Evolutionary conservation across 2,888 invertebrate species (phyloP), one percentile per base, ranked within the genome.

Genomic region (Resseliella maxima): DNA sequence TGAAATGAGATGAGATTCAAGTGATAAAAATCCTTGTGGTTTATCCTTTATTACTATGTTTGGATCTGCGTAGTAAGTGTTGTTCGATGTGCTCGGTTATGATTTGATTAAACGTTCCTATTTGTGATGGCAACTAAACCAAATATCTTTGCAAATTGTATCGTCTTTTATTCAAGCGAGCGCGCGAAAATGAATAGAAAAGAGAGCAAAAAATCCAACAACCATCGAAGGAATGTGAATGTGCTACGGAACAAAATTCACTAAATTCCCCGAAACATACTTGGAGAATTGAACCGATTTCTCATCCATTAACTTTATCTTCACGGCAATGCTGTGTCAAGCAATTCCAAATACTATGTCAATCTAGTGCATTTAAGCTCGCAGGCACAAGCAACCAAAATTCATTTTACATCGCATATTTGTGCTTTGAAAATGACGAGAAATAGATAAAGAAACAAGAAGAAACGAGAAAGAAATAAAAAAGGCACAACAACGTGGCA

Each of bases 271-370:
- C 18, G 8, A 50, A 24, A 50, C 10, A 50, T 21, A 50, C 59
- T 24, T 15, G 5, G 15, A n/a, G 24, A 0, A 72, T 12, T 31
- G 72, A 72, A 72, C 72, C 35, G 72, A 72, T 72, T 72, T n/a
- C 72, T 31, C 31, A 72, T 72, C 72, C 72, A 72, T 72, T 72
- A 72, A 72, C 72, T 35, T 72, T 72, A 72, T 72, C 72, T 31
- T 15, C 31, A 72, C 2, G 31, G 72, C 72, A 72, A 72, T 72
- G 27, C 35, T 50, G 46, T 50, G n/a, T 72, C 15, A 5, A 72
- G 72, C 72, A 72, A 72, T 72, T 72, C 31, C 2, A 72, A 72
- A 15, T 6, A 15, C 12, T 50, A 8, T 50, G 46, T 18, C 15
- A 8, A 41, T 59, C 10, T 72, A 59, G 24, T 59, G 59, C 59